Conservation (phyloP, 2,113 vertebrate genomes). For the Clinocottus analis region DNA sequence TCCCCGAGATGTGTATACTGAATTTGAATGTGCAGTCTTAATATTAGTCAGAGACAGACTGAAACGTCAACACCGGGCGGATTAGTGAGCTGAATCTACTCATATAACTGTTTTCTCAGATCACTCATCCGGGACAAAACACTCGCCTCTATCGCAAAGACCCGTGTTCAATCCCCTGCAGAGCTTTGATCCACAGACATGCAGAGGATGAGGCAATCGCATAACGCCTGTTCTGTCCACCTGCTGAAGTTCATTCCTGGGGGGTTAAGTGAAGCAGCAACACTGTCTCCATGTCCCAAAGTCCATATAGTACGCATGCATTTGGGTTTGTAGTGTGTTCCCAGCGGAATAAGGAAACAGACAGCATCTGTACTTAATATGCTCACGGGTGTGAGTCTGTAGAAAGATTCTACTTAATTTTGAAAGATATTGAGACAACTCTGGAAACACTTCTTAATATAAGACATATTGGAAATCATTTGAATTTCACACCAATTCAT, state of each 20-base stretch:
- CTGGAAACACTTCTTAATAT: background rate
- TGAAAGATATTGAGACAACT: background rate
- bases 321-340: background rate
- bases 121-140: constrained; percentile 7
- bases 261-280: constrained; percentile 7
- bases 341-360: background rate
- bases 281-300: background rate
- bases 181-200: constrained; percentile 1
- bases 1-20: constrained; percentile 2
- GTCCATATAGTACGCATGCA: background rate
- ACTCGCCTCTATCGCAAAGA: background rate
- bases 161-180: background rate
- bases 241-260: background rate
- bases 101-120: constrained; percentile 7
- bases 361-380: background rate
- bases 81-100: constrained; percentile 27
- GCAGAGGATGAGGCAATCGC: background rate
- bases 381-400: background rate
- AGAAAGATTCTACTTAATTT: background rate
- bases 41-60: constrained; percentile 35
- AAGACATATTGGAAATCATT: background rate
- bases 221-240: background rate
- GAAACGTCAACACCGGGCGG: constrained; percentile 17
- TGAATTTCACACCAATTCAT: background rate
- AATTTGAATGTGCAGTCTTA: constrained; percentile 29